A percentile compares a stretch with the other conserved stretches of the same genome.
These are phyloP conservation scores for Progne subis DNA, from an alignment of 2,113 vertebrate species.

Conservation along the genomic window DNA sequence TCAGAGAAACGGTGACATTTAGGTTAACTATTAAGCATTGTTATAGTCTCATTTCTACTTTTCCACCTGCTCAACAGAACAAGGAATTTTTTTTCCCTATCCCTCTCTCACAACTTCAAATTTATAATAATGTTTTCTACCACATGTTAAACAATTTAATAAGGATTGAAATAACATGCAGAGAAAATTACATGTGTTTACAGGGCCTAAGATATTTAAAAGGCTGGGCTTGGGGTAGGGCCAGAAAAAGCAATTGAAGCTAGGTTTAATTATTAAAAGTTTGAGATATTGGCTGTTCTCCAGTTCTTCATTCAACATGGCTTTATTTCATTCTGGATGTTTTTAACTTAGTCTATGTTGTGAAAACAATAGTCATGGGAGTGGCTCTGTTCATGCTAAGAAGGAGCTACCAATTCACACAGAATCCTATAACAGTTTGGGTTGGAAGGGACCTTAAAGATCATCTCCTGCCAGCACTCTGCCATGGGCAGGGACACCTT, in stretches of 20 bases:
- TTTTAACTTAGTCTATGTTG: background rate
- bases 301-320: background rate
- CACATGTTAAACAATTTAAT: background rate
- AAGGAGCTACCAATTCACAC: background rate
- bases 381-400: background rate
- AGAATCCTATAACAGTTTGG: no score
- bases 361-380: background rate
- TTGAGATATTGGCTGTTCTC: background rate
- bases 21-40: rapidly evolving
- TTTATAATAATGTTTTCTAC: background rate
- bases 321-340: background rate
- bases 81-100: background rate
- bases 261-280: background rate
- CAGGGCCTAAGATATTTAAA: background rate
- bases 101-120: background rate
- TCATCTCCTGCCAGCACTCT: rapidly evolving
- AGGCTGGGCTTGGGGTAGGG: background rate
- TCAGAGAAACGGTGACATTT: background rate
- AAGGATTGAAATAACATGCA: background rate
- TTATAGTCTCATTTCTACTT: background rate
- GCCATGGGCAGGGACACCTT: background rate
- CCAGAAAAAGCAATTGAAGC: background rate
- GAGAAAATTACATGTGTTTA: background rate
- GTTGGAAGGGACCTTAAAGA: background rate
- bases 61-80: background rate